Conservation (phyloP, 2,888 invertebrate genomes). For the Matsumyia berberina region DNA sequence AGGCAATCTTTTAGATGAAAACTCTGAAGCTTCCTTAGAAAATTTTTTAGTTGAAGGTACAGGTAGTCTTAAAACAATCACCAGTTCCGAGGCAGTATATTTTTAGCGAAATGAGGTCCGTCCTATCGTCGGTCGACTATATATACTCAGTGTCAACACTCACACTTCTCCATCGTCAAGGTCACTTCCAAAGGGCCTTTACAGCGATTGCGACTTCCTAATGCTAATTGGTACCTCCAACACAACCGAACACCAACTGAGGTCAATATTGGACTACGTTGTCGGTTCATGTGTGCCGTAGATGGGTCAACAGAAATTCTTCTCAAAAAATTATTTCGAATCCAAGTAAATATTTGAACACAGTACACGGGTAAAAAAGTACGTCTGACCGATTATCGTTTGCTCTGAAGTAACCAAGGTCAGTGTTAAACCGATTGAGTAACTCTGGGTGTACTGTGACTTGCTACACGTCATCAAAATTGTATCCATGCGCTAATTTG, state of each 20-base stretch:
- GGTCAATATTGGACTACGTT: constrained; percentile 32
- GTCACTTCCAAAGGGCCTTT: neutral
- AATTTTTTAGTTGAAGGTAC: too few relatives aligned
- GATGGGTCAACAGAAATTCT: constrained; percentile 21
- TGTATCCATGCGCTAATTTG: constrained; percentile 6
- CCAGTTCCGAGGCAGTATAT: too few relatives aligned
- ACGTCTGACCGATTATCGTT: constrained; percentile 20
- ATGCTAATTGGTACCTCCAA: constrained; percentile 40
- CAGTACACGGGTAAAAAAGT: constrained; percentile 16
- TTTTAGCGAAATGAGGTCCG: neutral
- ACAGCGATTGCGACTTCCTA: neutral
- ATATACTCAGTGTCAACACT: too few relatives aligned
- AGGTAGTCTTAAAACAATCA: too few relatives aligned
- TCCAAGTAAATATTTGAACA: constrained; percentile 49
- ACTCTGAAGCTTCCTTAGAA: too few relatives aligned
- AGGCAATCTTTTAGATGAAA: too few relatives aligned
- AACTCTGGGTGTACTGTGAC: constrained; percentile 15
- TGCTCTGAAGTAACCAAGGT: constrained; percentile 21
- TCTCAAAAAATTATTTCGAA: constrained; percentile 11
- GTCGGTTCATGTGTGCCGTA: neutral
- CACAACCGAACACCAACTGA: neutral
- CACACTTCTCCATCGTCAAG: neutral
- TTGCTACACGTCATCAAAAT: constrained; percentile 13
- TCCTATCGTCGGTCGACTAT: too few relatives aligned
- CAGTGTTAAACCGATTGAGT: constrained; percentile 28